Evolutionary conservation across 2,888 invertebrate species (phyloP), one percentile per base, ranked within the genome.

Genomic region (Trissolcus japonicus): DNA sequence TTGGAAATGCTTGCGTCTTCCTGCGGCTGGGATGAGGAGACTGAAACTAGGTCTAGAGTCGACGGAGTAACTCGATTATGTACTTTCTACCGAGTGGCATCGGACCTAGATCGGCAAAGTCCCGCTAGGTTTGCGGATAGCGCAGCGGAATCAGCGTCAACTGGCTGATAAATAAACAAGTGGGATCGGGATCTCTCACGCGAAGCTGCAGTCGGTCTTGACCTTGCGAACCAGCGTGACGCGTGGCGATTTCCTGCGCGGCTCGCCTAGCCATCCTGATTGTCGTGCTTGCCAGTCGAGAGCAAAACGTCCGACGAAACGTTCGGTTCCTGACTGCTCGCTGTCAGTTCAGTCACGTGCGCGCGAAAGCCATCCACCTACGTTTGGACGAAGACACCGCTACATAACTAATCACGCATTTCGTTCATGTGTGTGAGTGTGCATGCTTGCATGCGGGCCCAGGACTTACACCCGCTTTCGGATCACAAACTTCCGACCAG

Each of bases 21-120:
- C 41, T 41, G 6, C 13, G 29, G 35, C 11, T 14, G 29, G 6
- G 7, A 54, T 48, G 4, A 7, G 16, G n/a, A 25, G 2, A 25
- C 48, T n/a, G 6, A 72, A 72, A 59, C 63, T 65, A 72, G 72
- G 72, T 65, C 72, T 72, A 65, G 54, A 54, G 56, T 53, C 71
- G 71, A 48, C 59, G 57, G 51, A 65, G 53, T 48, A 54, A 63
- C 63, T 57, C 63, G 63, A 65, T 65, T 63, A 63, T 17, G 72
- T 72, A 72, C 72, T 72, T 65, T 72, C 72, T 65, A 72, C 54
- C 62, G 57, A 63, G 53, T 19, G 19, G 29, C 60, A 25, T 29
- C 54, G 54, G 35, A 53, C 53, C 59, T 59, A 72, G 71, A 55
- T 63, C 56, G 48, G 40, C 19, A 57, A 40, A 71, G 69, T 71